Evolutionary conservation across 2,113 vertebrate genomes (phyloP).

Genomic region (Phoenicopterus ruber): DNA sequence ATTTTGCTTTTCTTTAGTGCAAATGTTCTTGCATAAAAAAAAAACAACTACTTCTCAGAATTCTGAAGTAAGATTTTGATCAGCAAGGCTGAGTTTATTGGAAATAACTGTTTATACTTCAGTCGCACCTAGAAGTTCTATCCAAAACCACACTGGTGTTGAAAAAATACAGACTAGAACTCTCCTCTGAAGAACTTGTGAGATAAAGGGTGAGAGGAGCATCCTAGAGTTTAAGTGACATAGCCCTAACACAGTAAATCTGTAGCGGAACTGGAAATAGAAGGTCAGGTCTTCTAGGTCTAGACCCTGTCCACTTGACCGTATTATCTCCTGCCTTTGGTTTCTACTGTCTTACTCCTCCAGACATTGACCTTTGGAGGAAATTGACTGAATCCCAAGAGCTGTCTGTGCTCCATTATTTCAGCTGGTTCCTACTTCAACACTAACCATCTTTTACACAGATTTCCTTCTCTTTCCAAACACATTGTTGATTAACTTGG

Average conservation of each 20-base stretch:
- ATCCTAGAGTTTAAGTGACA: not conserved
- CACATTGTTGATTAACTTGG: conserved; percentile 86
- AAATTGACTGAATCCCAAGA: not conserved
- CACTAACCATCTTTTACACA: conserved; percentile 64
- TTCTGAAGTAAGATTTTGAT: not conserved
- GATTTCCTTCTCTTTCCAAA: conserved; percentile 90
- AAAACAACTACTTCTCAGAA: not conserved
- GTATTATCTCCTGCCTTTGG: not conserved
- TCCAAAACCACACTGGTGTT: not conserved
- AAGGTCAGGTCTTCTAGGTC: not conserved
- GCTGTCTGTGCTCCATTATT: not conserved
- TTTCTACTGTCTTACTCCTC: not conserved
- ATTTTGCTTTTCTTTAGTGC: not conserved
- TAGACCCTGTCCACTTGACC: not conserved
- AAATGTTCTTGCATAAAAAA: not conserved
- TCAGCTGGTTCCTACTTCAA: not conserved
- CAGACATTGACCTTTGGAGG: not conserved
- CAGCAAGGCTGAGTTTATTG: not conserved
- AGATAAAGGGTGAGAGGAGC: not conserved
- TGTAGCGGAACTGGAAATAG: not conserved
- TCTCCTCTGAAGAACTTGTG: not conserved
- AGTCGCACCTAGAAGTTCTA: not conserved
- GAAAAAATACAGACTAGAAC: not conserved
- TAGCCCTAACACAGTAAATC: not conserved
- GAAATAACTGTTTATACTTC: not conserved